Percentiles rank a stretch among this genome's conserved stretches.
Evolutionary conservation across 2,888 invertebrate genomes (phyloP).

Genomic region (Dione juno): DNA sequence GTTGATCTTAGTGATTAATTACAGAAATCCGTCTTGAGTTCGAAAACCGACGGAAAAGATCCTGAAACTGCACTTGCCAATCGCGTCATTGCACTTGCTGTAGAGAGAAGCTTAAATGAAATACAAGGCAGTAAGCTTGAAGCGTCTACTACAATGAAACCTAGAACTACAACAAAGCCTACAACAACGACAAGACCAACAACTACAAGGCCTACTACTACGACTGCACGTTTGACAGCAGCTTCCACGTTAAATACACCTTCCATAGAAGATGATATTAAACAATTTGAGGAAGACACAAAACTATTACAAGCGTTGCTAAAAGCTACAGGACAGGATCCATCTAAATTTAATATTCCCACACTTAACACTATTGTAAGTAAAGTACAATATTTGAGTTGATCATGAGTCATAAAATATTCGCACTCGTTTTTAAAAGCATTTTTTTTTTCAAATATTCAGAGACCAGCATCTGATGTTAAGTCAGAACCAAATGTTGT

Average conservation of each 20-base stretch:
- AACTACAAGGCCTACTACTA: conserved; percentile 48
- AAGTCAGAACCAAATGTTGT: conserved; percentile 54
- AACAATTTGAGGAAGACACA: conserved; percentile 78
- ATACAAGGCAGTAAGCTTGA: conserved; percentile 65
- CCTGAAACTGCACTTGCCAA: conserved; percentile 79
- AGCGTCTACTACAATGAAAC: conserved; percentile 51
- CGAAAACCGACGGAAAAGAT: conserved; percentile 67
- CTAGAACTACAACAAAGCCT: conserved; percentile 48
- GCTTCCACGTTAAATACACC: conserved; percentile 61
- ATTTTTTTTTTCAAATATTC: conserved; percentile 54
- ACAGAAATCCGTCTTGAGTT: conserved; percentile 76
- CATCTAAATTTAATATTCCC: conserved; percentile 75
- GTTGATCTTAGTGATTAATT: conserved; percentile 49
- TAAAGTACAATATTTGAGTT: conserved; percentile 34
- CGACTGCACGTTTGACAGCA: conserved; percentile 53
- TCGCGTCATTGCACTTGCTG: conserved; percentile 81
- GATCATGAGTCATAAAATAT: neutral
- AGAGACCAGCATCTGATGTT: conserved; percentile 52
- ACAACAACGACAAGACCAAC: conserved; percentile 56
- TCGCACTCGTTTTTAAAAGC: conserved; percentile 46
- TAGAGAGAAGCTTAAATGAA: conserved; percentile 78
- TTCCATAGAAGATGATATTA: conserved; percentile 77
- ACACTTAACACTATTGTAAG: conserved; percentile 64
- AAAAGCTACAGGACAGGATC: conserved; percentile 77
- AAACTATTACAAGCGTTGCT: conserved; percentile 75